phyloP scores from a whole-genome alignment of 1,140 invertebrate species.

The Ceratosolen solmsi region DNA sequence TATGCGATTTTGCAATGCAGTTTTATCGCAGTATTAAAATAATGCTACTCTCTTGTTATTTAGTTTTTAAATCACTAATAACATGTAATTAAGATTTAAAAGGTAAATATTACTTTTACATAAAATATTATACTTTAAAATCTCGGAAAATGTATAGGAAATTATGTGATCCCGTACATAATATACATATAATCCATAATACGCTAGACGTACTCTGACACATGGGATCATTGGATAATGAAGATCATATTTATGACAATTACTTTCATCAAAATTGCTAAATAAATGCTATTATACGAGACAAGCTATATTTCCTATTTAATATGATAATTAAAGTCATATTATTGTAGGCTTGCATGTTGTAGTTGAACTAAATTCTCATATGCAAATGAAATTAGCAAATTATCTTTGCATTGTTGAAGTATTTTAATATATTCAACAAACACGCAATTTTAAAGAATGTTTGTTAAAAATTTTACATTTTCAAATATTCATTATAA shows the following conservation, averaged over 20 bases:
- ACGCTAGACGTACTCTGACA: too few species aligned
- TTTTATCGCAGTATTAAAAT: not conserved
- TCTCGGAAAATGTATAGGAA: not conserved
- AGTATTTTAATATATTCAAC: not conserved
- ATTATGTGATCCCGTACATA: not conserved
- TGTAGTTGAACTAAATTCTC: not conserved
- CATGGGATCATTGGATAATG: too few species aligned
- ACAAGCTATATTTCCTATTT: constrained; percentile 24
- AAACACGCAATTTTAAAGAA: not conserved
- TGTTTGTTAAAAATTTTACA: not conserved
- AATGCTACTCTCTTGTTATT: not conserved
- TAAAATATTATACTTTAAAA: not conserved
- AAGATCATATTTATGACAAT: constrained; percentile 9
- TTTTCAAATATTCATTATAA: not conserved
- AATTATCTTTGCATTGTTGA: not conserved
- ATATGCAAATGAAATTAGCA: not conserved
- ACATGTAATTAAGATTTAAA: not conserved
- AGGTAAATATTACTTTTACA: not conserved
- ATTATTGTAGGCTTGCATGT: constrained; percentile 7
- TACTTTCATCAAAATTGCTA: constrained; percentile 9
- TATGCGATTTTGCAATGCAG: not conserved
- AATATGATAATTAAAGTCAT: constrained; percentile 23
- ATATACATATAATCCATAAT: too few species aligned
- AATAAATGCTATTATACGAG: constrained; percentile 20
- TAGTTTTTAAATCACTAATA: not conserved